A percentile compares a stretch with the other conserved stretches of the same genome.
Evolutionary conservation across 2,113 vertebrate genomes (phyloP).

Genomic region (Corvus hawaiiensis): DNA sequence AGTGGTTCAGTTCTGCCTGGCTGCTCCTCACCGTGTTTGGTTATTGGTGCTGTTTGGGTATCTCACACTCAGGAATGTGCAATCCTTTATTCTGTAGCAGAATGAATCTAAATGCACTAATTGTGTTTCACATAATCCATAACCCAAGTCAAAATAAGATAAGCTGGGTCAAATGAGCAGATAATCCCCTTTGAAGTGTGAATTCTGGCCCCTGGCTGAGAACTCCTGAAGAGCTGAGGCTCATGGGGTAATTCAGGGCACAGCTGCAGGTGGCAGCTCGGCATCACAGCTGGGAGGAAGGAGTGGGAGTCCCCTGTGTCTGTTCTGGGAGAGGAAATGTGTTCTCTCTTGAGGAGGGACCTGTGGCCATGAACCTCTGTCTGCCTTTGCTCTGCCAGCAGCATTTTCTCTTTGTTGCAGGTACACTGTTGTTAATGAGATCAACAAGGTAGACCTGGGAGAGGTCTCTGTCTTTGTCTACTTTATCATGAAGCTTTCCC

Average conservation of each 20-base stretch:
- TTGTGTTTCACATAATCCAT: not conserved
- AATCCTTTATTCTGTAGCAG: not conserved
- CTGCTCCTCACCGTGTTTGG: not conserved
- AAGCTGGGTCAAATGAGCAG: not conserved
- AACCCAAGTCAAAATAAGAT: not conserved
- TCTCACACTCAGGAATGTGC: not conserved
- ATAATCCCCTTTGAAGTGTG: not conserved
- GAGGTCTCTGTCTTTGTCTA: constrained; percentile 77
- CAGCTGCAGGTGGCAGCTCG: not conserved
- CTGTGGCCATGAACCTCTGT: accelerated
- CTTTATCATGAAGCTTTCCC: constrained; percentile 89
- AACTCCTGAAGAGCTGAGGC: not conserved
- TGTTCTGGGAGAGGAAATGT: accelerated
- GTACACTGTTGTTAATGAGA: constrained; percentile 88
- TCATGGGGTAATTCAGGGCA: not conserved
- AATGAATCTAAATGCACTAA: not conserved
- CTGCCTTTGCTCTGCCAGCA: not conserved
- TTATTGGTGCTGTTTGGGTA: not conserved
- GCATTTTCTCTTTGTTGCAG: constrained; percentile 51
- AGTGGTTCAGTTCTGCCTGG: not conserved
- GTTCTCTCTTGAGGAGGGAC: not conserved
- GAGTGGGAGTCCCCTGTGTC: not conserved
- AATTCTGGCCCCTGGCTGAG: not conserved
- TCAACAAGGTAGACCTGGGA: constrained; percentile 76
- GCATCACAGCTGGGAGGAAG: not conserved